Percentiles rank a stretch among this genome's conserved stretches.
Evolutionary conservation across 2,113 vertebrate species (phyloP).

Genomic region (rabbit (Oryctolagus cuniculus)): mOryCun1.1 NC_091432.1:185858501-185859000

Average conservation of each 20-base stretch:
- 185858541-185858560: not conserved
- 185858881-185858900: not conserved
- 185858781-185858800: not conserved
- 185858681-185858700: not conserved
- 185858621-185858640: not conserved
- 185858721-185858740: not conserved
- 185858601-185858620: not conserved
- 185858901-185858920: not conserved
- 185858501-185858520: conserved; percentile 1
- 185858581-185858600: conserved; percentile 7
- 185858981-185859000: conserved; percentile 8
- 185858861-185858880: not conserved
- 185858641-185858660: not conserved
- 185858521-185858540: conserved; percentile 1
- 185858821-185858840: not conserved
- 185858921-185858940: not conserved
- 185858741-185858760: not conserved
- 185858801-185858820: conserved; percentile 3
- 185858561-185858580: not conserved
- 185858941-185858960: not conserved
- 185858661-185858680: conserved; percentile 15
- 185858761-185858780: not conserved
- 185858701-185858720: not conserved
- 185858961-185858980: not conserved
- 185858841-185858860: not conserved